A percentile compares a stretch with the other conserved stretches of the same genome.
These are phyloP conservation scores for Drosophila pachea DNA, from an alignment of 1,140 invertebrate genomes.

Conservation along the genomic window DNA sequence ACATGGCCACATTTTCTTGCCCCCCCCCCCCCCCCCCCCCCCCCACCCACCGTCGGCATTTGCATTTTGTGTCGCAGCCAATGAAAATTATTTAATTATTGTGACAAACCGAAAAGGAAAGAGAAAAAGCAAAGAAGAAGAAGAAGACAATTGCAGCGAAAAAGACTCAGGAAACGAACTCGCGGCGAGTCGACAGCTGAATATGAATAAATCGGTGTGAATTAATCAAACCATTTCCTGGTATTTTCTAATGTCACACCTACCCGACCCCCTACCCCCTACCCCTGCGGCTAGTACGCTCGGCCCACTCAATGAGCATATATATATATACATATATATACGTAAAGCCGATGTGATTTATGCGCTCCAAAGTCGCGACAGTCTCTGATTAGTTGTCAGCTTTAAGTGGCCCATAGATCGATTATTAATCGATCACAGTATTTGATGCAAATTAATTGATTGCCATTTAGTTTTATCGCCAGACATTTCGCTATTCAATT, in stretches of 20 bases:
- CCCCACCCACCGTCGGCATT: too few species aligned
- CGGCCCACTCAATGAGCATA: too few species aligned
- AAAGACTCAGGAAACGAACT: constrained; percentile 75
- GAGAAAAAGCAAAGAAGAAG: too few species aligned
- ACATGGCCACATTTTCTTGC: constrained; percentile 63
- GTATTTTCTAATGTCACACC: constrained; percentile 16
- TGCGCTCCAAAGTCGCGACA: constrained; percentile 24
- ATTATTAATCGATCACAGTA: constrained; percentile 1
- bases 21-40: too few species aligned
- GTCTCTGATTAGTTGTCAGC: constrained; percentile 13
- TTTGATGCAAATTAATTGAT: constrained; percentile 26
- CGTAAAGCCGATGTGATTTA: constrained; percentile 25
- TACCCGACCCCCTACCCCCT: too few species aligned
- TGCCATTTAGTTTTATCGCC: constrained; percentile 2
- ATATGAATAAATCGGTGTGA: constrained; percentile 35
- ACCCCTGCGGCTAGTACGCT: too few species aligned
- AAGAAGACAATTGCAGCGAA: constrained; percentile 13
- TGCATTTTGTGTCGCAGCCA: constrained; percentile 51
- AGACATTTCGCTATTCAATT: neutral
- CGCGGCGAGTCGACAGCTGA: constrained; percentile 16
- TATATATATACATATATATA: too few species aligned
- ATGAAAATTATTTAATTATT: constrained; percentile 59
- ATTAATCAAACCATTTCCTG: constrained; percentile 68
- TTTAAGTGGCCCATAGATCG: constrained; percentile 22
- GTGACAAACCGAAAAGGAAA: constrained; percentile 43